Percentiles rank a stretch among this genome's conserved stretches.
Conservation (phyloP, 1,140 invertebrate genomes). For the Caenorhabditis remanei region DNA sequence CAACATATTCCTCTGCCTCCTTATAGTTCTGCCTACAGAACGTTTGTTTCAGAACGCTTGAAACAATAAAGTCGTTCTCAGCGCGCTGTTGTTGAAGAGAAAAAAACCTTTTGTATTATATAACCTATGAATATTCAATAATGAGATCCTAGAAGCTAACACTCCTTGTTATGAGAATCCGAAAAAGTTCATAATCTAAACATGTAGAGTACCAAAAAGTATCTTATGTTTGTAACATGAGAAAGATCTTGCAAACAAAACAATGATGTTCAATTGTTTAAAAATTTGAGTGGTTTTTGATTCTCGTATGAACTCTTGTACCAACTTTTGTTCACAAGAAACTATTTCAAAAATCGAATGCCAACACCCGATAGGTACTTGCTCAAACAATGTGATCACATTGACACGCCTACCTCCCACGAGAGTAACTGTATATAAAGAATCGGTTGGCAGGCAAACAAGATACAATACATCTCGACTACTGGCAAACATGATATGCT, state of each 20-base stretch:
- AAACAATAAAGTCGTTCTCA: no score
- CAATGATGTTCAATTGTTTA: slow-evolving; percentile 17
- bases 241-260: neutral
- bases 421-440: slow-evolving; percentile 24
- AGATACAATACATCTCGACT: slow-evolving; percentile 33
- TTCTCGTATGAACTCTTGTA: slow-evolving; percentile 43
- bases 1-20: no score
- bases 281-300: slow-evolving; percentile 24
- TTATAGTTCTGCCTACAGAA: no score
- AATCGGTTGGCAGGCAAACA: slow-evolving; percentile 26
- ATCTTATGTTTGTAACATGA: neutral
- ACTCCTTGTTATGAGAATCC: no score
- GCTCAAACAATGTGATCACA: slow-evolving; percentile 47
- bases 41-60: no score
- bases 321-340: slow-evolving; percentile 36
- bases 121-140: no score
- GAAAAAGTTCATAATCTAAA: neutral
- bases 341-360: slow-evolving; percentile 48
- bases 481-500: no score
- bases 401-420: slow-evolving; percentile 51
- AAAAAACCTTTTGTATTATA: no score
- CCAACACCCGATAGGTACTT: slow-evolving; percentile 33
- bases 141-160: no score
- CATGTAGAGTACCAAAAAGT: neutral
- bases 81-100: no score